Evolutionary conservation across 2,113 vertebrate genomes (phyloP).

Genomic region (Zingel zingel): DNA sequence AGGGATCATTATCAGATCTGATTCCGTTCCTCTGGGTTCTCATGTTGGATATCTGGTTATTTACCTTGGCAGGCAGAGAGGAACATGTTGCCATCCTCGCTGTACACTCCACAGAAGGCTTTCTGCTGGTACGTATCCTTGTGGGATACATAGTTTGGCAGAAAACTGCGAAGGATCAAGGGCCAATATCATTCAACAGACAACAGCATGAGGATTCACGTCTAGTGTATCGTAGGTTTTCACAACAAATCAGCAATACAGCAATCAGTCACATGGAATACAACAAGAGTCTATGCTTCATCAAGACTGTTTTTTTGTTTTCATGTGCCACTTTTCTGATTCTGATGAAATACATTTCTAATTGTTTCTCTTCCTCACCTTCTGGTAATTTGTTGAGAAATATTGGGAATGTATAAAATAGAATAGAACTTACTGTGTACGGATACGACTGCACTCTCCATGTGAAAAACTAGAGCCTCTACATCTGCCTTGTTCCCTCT

Average conservation of each 20-base stretch:
- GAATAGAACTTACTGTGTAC: constrained; percentile 88
- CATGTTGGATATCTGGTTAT: constrained; percentile 29
- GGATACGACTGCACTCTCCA: constrained; percentile 90
- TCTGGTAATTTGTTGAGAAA: not conserved
- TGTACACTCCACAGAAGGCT: constrained; percentile 94
- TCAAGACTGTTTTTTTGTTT: not conserved
- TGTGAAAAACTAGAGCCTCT: constrained; percentile 90
- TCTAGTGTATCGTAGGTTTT: not conserved
- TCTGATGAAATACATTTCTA: too few relatives aligned
- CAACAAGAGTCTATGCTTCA: not conserved
- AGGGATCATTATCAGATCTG: constrained; percentile 24
- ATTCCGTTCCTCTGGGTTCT: constrained; percentile 41
- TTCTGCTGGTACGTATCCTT: constrained; percentile 92
- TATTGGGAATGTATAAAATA: not conserved
- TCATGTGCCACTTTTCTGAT: not conserved
- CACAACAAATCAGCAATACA: not conserved
- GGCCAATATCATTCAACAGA: constrained; percentile 32
- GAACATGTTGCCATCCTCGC: constrained; percentile 90
- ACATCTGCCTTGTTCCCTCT: constrained; percentile 92
- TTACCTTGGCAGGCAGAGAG: constrained; percentile 95
- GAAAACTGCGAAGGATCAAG: constrained; percentile 85
- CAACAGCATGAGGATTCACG: not conserved
- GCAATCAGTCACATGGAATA: not conserved
- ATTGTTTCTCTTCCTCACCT: not conserved
- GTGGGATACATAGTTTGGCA: constrained; percentile 90